Base-by-base conservation (phyloP, 2,888 invertebrate genomes). In the Tiliacea aurago region DNA sequence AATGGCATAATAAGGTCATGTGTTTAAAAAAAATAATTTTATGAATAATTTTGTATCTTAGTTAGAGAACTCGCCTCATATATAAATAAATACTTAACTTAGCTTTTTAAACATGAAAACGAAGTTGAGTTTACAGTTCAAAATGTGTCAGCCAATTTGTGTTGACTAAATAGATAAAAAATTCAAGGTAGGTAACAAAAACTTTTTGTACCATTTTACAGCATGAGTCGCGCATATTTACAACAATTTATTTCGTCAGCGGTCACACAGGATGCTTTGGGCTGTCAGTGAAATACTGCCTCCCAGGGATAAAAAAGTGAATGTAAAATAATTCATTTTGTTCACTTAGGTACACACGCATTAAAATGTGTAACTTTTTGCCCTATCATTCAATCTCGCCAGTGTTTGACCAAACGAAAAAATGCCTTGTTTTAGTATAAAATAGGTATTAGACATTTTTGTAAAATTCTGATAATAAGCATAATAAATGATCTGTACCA, bases 141-240 rank as follows among this genome's bases (percentile, higher is more conserved):
- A 69, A 63, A 51, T 51, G 6, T 33, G 45, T 11, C 9, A 33
- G 43, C 13, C 7, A 51, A 18, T 69, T 72, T 51, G 11, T 28
- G 43, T 28, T 56, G 43, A 51, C 23, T 18, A 20, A 56, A 23
- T 7, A 20, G 33, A 23, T 68, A 18, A 69, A 74, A 70, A 49
- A 62, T 10, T 51, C 23, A 59, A 37, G 65, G 15, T 49, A 37
- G 65, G 15, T 49, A 18, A 37, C 62, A 37, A 49, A 74, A 69
- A 55, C 37, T 53, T 66, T 63, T 75, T 56, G 43, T 64, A 15
- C 13, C 58, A 49, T 76, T 68, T 68, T 58, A 65, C 68, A 45
- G 64, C 76, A 47, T 2, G 23, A 33, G 20, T 45, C 7, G 28
- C 33, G 18, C 11, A 65, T 68, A 56, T 71, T 70, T 64, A 55